Evolutionary conservation across 2,888 invertebrate genomes (phyloP).

Genomic region (Drosophila birchii): DNA sequence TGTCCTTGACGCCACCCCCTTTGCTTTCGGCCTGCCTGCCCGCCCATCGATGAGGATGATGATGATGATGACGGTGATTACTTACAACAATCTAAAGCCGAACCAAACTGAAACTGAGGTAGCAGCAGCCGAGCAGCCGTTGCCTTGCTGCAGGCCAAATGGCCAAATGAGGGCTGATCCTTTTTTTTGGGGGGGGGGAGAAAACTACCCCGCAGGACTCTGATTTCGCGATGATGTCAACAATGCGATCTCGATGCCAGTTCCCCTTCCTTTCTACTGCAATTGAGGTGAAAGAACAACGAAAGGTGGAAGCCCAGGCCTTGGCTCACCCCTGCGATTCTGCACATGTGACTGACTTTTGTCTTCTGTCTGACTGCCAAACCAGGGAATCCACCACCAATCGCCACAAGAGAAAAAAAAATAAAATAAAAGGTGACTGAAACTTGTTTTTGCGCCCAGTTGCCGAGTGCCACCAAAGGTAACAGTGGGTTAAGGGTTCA

Average conservation of each 20-base stretch:
- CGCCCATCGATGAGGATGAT: conserved; percentile 52
- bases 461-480: conserved; percentile 20
- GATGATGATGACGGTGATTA: conserved; percentile 76
- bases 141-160: conserved; percentile 67
- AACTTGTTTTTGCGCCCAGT: conserved; percentile 64
- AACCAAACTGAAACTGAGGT: conserved; percentile 49
- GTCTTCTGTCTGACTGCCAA: conserved; percentile 56
- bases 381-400: conserved; percentile 67
- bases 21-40: conserved; percentile 6
- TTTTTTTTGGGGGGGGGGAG: conserved; percentile 17
- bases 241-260: conserved; percentile 65
- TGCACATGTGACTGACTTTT: conserved; percentile 71
- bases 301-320: conserved; percentile 61
- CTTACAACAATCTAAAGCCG: conserved; percentile 57
- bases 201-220: conserved; percentile 61
- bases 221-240: conserved; percentile 63
- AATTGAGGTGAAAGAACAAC: conserved; percentile 72
- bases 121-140: conserved; percentile 47
- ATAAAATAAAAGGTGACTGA: conserved; percentile 51
- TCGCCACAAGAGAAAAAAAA: conserved; percentile 19
- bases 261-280: conserved; percentile 26
- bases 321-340: conserved; percentile 12
- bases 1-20: conserved; percentile 65
- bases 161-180: conserved; percentile 75
- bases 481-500: conserved; percentile 25